Conservation (phyloP, 2,113 vertebrate genomes). For the Falcunculus frontatus region DNA sequence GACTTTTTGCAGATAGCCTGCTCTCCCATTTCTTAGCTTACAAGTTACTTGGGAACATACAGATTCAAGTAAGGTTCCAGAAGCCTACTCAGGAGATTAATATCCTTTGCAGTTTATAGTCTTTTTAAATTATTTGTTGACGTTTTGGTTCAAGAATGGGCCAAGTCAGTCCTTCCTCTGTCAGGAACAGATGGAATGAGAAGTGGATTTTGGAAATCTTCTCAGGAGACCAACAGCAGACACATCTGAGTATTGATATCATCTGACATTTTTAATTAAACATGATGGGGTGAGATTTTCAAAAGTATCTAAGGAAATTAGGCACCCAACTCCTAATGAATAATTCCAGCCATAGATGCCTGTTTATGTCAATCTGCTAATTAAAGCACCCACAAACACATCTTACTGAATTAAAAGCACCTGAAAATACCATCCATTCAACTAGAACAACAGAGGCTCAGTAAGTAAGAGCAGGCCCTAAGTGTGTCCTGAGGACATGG, state of each 20-base stretch:
- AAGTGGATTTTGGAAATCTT: slow-evolving; percentile 54
- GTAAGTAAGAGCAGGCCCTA: neutral
- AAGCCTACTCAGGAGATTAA: slow-evolving; percentile 41
- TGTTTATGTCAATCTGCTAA: slow-evolving; percentile 62
- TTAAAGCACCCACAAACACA: slow-evolving; percentile 60
- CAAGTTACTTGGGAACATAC: neutral
- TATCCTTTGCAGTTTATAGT: slow-evolving; percentile 38
- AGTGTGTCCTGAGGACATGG: accelerated
- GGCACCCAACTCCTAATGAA: slow-evolving; percentile 63
- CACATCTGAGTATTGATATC: slow-evolving; percentile 47
- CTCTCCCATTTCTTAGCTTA: neutral
- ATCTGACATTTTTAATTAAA: slow-evolving; percentile 65
- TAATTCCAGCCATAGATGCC: slow-evolving; percentile 44
- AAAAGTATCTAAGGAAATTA: slow-evolving; percentile 60
- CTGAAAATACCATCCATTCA: neutral
- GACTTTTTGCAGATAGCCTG: neutral
- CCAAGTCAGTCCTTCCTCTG: slow-evolving; percentile 44
- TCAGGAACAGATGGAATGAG: slow-evolving; percentile 58
- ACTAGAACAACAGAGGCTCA: neutral
- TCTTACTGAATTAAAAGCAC: slow-evolving; percentile 14
- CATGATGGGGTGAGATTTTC: slow-evolving; percentile 57
- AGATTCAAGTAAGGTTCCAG: slow-evolving; percentile 30
- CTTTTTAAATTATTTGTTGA: slow-evolving; percentile 55
- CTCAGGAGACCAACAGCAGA: slow-evolving; percentile 45
- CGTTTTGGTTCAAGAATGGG: slow-evolving; percentile 45